Conservation (phyloP, 2,113 vertebrate genomes). For the Thryonomys swinderianus region DNA sequence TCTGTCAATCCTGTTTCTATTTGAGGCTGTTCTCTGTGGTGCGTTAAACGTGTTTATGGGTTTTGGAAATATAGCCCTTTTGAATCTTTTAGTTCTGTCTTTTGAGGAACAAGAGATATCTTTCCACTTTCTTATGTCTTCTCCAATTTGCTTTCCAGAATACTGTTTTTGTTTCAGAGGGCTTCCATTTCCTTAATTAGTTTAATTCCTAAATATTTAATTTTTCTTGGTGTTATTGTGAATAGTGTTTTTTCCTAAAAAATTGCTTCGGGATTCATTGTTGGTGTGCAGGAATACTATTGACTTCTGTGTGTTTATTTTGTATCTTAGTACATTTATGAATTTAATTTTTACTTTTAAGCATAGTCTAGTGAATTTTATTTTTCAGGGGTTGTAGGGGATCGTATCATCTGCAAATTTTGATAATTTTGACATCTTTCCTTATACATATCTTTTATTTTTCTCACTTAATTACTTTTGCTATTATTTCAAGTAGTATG, state of each 20-base stretch:
- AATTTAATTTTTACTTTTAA: background rate
- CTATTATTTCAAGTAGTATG: background rate
- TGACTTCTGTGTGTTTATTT: background rate
- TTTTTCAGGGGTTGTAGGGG: background rate
- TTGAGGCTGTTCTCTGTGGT: no score
- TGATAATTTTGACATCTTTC: background rate
- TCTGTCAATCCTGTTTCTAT: background rate
- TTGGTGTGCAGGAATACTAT: background rate
- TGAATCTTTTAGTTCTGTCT: background rate
- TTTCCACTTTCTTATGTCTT: background rate
- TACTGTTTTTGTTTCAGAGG: background rate
- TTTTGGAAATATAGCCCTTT: background rate
- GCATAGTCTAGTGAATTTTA: background rate
- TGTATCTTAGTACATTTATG: background rate
- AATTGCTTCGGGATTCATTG: background rate
- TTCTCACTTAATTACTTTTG: background rate
- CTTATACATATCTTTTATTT: background rate
- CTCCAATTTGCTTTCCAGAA: background rate
- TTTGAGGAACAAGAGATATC: background rate
- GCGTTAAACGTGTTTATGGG: background rate
- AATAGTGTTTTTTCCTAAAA: background rate
- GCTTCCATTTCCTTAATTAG: background rate
- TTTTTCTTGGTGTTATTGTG: background rate
- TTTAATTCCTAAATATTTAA: background rate
- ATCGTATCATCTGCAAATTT: background rate